These are phyloP conservation scores for Dendrocincla fuliginosa DNA, from an alignment of 2,797 vertebrate genomes.

Conservation along the genomic window DNA sequence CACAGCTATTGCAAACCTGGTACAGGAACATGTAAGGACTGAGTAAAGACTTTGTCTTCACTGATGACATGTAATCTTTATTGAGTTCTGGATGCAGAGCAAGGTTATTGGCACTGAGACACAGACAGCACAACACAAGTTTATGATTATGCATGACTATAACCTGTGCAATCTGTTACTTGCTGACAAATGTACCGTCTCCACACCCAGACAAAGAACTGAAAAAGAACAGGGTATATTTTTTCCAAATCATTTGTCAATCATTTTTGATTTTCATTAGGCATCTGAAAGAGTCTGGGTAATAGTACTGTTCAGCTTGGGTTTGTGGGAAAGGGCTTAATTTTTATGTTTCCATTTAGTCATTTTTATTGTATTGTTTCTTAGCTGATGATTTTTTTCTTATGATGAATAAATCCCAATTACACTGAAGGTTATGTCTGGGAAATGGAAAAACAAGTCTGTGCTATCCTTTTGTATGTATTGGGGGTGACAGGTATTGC, in stretches of 20 bases:
- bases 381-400: not conserved
- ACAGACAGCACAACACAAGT: not conserved
- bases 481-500: slow-evolving; percentile 31
- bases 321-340: slow-evolving; percentile 46
- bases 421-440: slow-evolving; percentile 42
- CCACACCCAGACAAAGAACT: not conserved
- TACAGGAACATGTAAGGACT: not conserved
- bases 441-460: slow-evolving; percentile 2
- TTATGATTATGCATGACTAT: not conserved
- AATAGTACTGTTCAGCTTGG: not conserved
- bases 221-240: not conserved
- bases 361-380: slow-evolving; percentile 66
- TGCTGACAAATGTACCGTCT: not conserved
- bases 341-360: slow-evolving; percentile 67
- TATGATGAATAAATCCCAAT: slow-evolving; percentile 54
- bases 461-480: slow-evolving; percentile 45
- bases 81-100: not conserved
- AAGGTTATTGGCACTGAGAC: not conserved
- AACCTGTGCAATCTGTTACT: not conserved
- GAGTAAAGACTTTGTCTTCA: not conserved
- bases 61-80: not conserved
- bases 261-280: slow-evolving; percentile 46
- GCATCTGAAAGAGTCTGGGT: slow-evolving; percentile 2
- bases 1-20: not conserved
- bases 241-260: slow-evolving; percentile 2